Percentiles rank a stretch among this genome's conserved stretches.
These are phyloP conservation scores for Halyomorpha halys DNA, from an alignment of 1,140 invertebrate species.

Conservation along the genomic window DNA sequence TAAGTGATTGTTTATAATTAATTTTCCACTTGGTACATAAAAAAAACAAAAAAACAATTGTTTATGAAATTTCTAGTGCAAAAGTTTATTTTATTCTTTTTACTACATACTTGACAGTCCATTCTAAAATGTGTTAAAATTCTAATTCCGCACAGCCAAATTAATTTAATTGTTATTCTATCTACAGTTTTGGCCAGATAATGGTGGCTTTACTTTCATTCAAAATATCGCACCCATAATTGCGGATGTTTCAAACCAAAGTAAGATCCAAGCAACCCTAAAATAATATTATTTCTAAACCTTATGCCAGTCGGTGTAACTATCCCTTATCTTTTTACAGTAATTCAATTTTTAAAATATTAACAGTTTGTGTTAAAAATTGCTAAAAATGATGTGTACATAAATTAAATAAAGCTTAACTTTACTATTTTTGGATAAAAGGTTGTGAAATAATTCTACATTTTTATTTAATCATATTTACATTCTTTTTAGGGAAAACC, in stretches of 20 bases:
- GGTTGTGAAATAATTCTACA: background rate
- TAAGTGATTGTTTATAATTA: too few species aligned
- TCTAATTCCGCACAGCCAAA: conserved; percentile 21
- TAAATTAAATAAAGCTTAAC: conserved; percentile 1
- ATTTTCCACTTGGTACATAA: too few species aligned
- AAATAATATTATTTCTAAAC: conserved; percentile 6
- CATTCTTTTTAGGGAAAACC: background rate
- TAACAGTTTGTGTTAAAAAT: too few species aligned
- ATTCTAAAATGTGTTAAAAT: conserved; percentile 1
- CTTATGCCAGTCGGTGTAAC: background rate
- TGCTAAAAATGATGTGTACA: background rate
- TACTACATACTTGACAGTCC: background rate
- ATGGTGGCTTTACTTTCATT: conserved; percentile 2
- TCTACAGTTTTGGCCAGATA: conserved; percentile 15
- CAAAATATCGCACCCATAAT: conserved; percentile 2
- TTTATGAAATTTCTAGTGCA: too few species aligned
- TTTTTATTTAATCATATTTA: conserved; percentile 11
- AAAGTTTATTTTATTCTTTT: too few species aligned
- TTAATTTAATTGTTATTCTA: conserved; percentile 9
- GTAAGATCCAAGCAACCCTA: background rate
- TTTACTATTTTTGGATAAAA: background rate
- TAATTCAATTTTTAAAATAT: too few species aligned
- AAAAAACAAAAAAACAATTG: too few species aligned
- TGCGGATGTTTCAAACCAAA: background rate
- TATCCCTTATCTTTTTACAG: too few species aligned